phyloP scores from a whole-genome alignment of 2,113 vertebrate species.

The Euleptes europaea region DNA sequence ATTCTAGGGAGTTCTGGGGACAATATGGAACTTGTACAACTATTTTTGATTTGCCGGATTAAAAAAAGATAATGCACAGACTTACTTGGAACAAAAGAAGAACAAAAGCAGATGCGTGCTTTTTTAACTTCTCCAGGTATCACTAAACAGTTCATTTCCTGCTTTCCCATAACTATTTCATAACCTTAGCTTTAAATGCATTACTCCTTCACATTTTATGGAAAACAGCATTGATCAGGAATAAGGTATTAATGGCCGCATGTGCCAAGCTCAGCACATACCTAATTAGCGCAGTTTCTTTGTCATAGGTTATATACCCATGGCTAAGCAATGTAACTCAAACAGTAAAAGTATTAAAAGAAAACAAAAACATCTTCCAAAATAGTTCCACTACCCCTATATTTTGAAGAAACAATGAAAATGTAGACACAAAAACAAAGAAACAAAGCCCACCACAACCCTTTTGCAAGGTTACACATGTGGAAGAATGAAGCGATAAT shows the following conservation, averaged over 20 bases:
- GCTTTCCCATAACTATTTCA: not conserved
- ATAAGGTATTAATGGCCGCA: not conserved
- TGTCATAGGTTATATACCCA: not conserved
- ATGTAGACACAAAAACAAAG: too few relatives aligned
- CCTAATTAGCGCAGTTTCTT: constrained; percentile 3
- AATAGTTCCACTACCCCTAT: too few relatives aligned
- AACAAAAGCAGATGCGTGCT: not conserved
- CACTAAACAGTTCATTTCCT: not conserved
- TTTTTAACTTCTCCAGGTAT: not conserved
- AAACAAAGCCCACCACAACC: not conserved
- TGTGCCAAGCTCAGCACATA: constrained; percentile 16
- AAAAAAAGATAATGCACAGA: not conserved
- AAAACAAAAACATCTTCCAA: not conserved
- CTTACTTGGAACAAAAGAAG: not conserved
- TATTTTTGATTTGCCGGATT: not conserved
- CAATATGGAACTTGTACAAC: not conserved
- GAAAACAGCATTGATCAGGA: constrained; percentile 3
- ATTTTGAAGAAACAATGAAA: too few relatives aligned
- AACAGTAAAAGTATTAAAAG: not conserved
- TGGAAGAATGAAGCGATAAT: not conserved
- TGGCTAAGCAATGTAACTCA: not conserved
- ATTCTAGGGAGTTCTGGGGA: not conserved
- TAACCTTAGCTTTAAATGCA: not conserved
- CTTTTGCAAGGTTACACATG: not conserved
- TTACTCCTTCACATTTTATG: constrained; percentile 11